Evolutionary conservation across 2,113 vertebrate genomes (phyloP).

Genomic region (Meleagris gallopavo): DNA sequence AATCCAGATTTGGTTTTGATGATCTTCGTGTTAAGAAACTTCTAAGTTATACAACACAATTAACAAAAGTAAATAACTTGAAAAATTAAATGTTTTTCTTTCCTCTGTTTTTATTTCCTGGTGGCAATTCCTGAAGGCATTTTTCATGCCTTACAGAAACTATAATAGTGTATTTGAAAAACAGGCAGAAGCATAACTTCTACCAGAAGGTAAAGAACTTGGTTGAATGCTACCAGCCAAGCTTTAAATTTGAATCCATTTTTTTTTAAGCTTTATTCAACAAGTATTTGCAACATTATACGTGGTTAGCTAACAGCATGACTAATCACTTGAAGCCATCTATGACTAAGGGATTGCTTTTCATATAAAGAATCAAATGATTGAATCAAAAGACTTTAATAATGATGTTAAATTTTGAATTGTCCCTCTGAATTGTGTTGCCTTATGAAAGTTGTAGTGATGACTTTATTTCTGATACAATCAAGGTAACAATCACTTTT

Average conservation of each 20-base stretch:
- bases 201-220: neutral
- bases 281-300: neutral
- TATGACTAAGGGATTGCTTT: neutral
- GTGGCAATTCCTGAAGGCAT: neutral
- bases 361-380: neutral
- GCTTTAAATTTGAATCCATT: neutral
- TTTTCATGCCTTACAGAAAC: neutral
- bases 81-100: neutral
- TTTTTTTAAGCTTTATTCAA: neutral
- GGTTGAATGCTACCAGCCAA: neutral
- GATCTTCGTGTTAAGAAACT: constrained; percentile 13
- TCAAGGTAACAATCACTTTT: neutral
- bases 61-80: constrained; percentile 52
- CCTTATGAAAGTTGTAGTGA: neutral
- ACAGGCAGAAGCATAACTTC: neutral
- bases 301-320: neutral
- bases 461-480: too few relatives aligned
- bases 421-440: neutral
- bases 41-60: constrained; percentile 50
- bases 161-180: neutral
- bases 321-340: neutral
- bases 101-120: neutral
- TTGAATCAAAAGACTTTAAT: neutral
- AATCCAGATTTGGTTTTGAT: constrained; percentile 62
- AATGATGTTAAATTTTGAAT: neutral